Percentiles rank a stretch among this genome's conserved stretches.
Evolutionary conservation across 2,113 vertebrate species (phyloP).

Genomic region (Lethenteron reissneri): DNA sequence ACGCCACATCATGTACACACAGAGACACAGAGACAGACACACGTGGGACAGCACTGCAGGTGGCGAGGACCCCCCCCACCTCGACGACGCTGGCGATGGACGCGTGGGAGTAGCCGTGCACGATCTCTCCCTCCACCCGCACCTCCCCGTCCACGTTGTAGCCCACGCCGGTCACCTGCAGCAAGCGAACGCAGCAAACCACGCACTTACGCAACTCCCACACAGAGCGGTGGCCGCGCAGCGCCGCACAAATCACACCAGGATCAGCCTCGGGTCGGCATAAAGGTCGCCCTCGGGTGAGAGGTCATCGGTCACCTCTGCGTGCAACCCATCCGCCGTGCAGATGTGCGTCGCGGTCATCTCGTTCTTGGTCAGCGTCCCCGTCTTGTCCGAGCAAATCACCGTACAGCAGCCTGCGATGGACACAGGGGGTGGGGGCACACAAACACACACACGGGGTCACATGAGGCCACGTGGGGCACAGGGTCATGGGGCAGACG

Average conservation of each 20-base stretch:
- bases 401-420: constrained; percentile 80
- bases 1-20: no score
- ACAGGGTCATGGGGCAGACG: no score
- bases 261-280: no score
- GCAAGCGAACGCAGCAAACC: constrained; percentile 4
- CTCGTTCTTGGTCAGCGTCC: constrained; percentile 91
- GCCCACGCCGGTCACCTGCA: constrained; percentile 77
- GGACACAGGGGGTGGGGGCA: background rate
- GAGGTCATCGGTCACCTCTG: constrained; percentile 36
- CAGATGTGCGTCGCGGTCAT: constrained; percentile 91
- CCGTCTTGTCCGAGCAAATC: constrained; percentile 96
- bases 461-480: no score
- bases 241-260: no score
- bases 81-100: constrained; percentile 64
- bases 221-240: no score
- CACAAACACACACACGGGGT: no score
- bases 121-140: constrained; percentile 48
- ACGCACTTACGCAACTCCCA: no score
- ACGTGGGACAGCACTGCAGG: no score
- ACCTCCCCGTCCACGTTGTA: constrained; percentile 79
- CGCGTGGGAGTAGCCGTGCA: constrained; percentile 65
- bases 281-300: no score
- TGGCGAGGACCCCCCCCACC: constrained; percentile 25
- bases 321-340: constrained; percentile 64
- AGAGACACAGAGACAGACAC: no score